Evolutionary conservation across 2,113 vertebrate genomes (phyloP).

Genomic region (Vidua macroura): DNA sequence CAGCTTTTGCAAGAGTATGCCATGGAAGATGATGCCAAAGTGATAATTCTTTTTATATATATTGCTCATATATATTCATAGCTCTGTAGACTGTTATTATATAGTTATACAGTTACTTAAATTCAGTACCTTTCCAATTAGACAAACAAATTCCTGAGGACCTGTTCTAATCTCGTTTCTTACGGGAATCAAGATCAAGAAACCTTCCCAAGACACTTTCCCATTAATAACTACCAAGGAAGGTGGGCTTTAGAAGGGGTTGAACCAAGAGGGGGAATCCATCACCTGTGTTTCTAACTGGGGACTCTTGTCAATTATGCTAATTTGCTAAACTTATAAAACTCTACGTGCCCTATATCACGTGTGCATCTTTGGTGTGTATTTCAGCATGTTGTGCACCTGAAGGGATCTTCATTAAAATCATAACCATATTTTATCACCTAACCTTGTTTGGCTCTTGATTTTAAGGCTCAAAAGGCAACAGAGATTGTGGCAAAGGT

Average conservation of each 20-base stretch:
- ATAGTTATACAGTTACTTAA: neutral
- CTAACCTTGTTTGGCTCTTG: neutral
- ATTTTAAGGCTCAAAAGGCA: neutral
- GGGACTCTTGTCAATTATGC: neutral
- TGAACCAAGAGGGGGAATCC: neutral
- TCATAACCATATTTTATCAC: neutral
- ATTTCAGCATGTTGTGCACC: rapidly evolving
- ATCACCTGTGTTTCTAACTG: neutral
- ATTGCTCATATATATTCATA: neutral
- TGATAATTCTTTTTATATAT: neutral
- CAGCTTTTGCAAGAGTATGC: neutral
- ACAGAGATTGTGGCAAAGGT: neutral
- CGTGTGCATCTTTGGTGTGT: rapidly evolving
- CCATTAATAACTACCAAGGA: neutral
- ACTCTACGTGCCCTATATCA: neutral
- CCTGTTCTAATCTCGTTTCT: neutral
- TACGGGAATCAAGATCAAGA: neutral
- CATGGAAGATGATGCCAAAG: neutral
- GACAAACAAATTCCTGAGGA: neutral
- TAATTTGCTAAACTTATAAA: neutral
- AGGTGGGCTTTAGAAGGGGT: neutral
- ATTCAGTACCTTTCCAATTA: neutral
- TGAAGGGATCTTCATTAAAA: neutral
- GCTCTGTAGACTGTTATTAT: neutral
- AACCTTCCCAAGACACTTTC: neutral